A percentile compares a stretch with the other conserved stretches of the same genome.
Conservation (phyloP, 2,113 vertebrate genomes). For the Rousettus leschenaultii region DNA sequence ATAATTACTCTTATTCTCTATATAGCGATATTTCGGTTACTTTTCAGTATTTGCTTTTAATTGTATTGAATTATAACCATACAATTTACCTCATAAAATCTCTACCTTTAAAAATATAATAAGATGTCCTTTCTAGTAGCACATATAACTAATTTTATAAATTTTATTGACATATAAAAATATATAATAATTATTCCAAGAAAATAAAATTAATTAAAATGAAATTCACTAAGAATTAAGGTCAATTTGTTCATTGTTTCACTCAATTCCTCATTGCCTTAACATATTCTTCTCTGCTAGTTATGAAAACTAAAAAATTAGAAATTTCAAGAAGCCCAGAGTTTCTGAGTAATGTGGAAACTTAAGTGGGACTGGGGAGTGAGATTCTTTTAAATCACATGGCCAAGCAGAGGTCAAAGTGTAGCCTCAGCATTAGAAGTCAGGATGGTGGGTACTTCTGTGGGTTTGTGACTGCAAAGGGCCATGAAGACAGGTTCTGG, state of each 20-base stretch:
- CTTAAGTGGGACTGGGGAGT: background rate
- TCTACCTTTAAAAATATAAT: background rate
- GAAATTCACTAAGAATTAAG: background rate
- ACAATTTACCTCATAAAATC: background rate
- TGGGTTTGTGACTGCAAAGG: background rate
- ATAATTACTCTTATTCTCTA: constrained; percentile 2
- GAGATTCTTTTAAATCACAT: background rate
- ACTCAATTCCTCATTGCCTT: background rate
- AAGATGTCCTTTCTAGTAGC: background rate
- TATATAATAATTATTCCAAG: background rate
- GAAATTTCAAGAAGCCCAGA: background rate
- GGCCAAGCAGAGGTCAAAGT: background rate
- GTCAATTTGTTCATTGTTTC: background rate
- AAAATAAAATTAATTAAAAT: background rate
- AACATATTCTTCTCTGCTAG: background rate
- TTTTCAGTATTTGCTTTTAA: background rate
- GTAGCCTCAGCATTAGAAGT: background rate
- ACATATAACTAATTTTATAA: background rate
- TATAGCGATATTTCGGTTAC: background rate
- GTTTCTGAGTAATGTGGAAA: background rate
- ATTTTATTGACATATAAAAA: background rate
- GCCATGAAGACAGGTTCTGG: background rate
- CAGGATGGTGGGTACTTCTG: background rate
- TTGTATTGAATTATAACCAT: background rate
- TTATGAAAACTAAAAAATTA: background rate